Percentiles rank a stretch among this genome's conserved stretches.
Conservation (phyloP, 92 coral and sea anemone species). For the Phenganax marumi region DNA sequence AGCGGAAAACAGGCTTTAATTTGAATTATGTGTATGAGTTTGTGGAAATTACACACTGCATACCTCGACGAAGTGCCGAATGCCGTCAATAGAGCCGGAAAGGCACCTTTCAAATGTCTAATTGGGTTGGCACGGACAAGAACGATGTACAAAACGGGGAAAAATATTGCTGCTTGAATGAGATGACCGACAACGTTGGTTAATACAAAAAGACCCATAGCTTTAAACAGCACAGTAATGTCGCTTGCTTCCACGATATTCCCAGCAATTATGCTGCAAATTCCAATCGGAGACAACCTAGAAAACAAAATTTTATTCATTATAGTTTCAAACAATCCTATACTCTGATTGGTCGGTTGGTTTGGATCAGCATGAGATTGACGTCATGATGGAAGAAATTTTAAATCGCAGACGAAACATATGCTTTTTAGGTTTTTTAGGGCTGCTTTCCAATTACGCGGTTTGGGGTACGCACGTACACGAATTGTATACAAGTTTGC, state of each 20-base stretch:
- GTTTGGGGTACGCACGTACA: too few species aligned
- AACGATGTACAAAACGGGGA: conserved; percentile 11
- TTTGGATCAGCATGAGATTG: not conserved
- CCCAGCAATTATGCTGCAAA: conserved; percentile 23
- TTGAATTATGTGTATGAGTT: not conserved
- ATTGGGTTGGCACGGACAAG: conserved; percentile 2
- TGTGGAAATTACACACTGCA: not conserved
- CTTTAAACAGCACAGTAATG: not conserved
- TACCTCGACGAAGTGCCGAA: conserved; percentile 25
- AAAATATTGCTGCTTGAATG: conserved; percentile 1
- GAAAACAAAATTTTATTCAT: not conserved
- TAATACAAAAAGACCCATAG: conserved; percentile 7
- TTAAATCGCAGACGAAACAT: too few species aligned
- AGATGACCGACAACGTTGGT: not conserved
- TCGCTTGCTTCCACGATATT: conserved; percentile 3
- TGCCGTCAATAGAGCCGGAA: conserved; percentile 18
- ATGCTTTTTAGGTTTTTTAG: too few species aligned
- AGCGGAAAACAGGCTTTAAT: too few species aligned
- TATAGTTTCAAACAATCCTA: not conserved
- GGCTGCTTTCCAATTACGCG: too few species aligned
- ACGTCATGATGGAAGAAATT: too few species aligned
- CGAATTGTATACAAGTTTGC: too few species aligned
- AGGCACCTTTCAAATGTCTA: not conserved
- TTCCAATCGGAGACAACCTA: conserved; percentile 24
- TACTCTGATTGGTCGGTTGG: not conserved